Evolutionary conservation across 1,140 invertebrate species (phyloP).

Genomic region (Hypothenemus hampei): DNA sequence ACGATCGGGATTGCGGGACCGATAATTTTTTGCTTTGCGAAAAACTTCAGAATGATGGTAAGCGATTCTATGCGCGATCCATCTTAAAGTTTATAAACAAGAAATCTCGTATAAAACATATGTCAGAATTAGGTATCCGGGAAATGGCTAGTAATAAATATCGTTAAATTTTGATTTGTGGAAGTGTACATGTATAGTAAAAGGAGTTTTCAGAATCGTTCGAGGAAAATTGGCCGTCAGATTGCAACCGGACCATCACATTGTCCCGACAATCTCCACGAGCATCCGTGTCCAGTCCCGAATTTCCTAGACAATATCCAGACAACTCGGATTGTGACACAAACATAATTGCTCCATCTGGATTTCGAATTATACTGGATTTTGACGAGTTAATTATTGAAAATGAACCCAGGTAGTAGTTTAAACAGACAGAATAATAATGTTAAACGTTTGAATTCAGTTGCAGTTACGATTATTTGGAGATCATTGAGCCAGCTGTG

Average conservation of each 20-base stretch:
- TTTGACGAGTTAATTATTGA: constrained; percentile 67
- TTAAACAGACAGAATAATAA: neutral
- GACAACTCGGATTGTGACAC: constrained; percentile 63
- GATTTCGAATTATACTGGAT: constrained; percentile 56
- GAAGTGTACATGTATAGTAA: too few species aligned
- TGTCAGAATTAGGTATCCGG: too few species aligned
- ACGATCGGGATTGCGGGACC: constrained; percentile 66
- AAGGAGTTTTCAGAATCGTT: constrained; percentile 40
- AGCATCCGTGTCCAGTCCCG: constrained; percentile 58
- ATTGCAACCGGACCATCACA: constrained; percentile 60
- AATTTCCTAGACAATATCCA: constrained; percentile 65
- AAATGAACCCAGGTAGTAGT: constrained; percentile 57
- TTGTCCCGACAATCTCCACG: constrained; percentile 55
- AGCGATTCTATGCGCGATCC: too few species aligned
- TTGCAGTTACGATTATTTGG: constrained; percentile 68
- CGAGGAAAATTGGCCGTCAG: constrained; percentile 42
- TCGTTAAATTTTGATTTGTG: too few species aligned
- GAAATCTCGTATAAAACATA: too few species aligned
- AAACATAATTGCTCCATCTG: constrained; percentile 54
- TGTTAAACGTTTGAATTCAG: constrained; percentile 43
- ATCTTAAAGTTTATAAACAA: too few species aligned
- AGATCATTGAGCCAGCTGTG: constrained; percentile 51
- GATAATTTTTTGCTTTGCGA: constrained; percentile 70
- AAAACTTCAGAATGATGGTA: constrained; percentile 52
- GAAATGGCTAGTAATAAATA: too few species aligned